Evolutionary conservation across 92 coral and sea anemone species (phyloP), one percentile per base, ranked within the genome.

Genomic region (Paramuricea clavata): DNA sequence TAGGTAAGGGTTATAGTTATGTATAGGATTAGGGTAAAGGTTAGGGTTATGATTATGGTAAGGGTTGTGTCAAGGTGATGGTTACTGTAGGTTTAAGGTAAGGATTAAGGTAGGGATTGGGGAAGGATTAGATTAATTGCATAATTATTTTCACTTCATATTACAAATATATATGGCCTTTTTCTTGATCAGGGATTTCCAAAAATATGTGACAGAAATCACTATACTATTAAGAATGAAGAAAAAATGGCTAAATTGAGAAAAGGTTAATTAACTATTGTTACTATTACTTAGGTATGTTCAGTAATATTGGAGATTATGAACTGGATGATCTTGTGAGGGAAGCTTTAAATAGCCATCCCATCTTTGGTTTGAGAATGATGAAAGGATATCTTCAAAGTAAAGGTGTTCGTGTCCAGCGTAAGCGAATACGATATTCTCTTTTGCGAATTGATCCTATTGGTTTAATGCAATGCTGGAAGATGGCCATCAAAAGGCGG

Each of bases 391-490:
- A 84, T 39, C 86, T 89, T 16, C 57, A 79, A 34, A 50, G 81
- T 70, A 74, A 83, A 30, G 91, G 86, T 30, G 74, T 62, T 43
- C 82, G 91, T 32, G 60, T 87, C 39, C 94, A 87, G 81, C 85
- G 94, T 54, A 82, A 87, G 70, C 59, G 87, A 56, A 80, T 91
- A 82, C 43, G 94, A 76, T 88, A 76, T 47, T 87, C 91, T 56
- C 76, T 91, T 27, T 74, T 87, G 47, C 21, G 90, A 36, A 84
- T 82, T 44, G 94, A 91, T 60, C 94, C 91, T 47, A 70, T 84
- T 27, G 94, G 92, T 19, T 81, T 88, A 26, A 52, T 83, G 69
- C 76, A 70, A 62, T 54, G 92, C 65, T 87, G 88, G 76, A 76
- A 39, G 49, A 60, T 31, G 60, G 80, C 92, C 54, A 64, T 81